Evolutionary conservation across 2,888 invertebrate species (phyloP).

Genomic region (Blera fallax): DNA sequence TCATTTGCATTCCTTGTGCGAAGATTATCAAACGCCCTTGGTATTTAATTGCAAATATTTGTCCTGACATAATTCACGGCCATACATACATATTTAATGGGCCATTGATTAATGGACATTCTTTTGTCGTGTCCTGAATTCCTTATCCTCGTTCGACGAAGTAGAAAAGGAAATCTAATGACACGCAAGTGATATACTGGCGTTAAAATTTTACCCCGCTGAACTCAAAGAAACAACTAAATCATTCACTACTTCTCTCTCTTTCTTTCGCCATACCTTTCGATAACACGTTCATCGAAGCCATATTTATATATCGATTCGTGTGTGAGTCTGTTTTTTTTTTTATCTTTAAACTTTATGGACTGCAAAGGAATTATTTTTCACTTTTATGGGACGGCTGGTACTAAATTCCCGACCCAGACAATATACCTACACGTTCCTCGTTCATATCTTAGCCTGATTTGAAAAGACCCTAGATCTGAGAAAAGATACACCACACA

Average conservation of each 20-base stretch:
- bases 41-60: slow-evolving; percentile 60
- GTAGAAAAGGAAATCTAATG: slow-evolving; percentile 2
- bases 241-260: neutral
- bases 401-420: slow-evolving; percentile 44
- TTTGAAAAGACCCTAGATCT: slow-evolving; percentile 38
- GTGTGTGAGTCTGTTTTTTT: neutral
- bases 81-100: slow-evolving; percentile 53
- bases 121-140: slow-evolving; percentile 34
- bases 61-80: slow-evolving; percentile 48
- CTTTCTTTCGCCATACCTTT: neutral
- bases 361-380: slow-evolving; percentile 45
- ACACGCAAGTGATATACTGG: slow-evolving; percentile 30
- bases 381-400: slow-evolving; percentile 49
- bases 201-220: neutral
- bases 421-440: slow-evolving; percentile 13
- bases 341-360: slow-evolving; percentile 22
- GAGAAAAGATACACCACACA: slow-evolving; percentile 8
- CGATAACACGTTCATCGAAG: slow-evolving; percentile 27
- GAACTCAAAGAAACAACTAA: slow-evolving; percentile 5
- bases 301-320: slow-evolving; percentile 35
- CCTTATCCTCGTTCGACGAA: neutral
- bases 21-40: slow-evolving; percentile 32
- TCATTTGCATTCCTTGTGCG: slow-evolving; percentile 36
- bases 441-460: slow-evolving; percentile 35
- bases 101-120: slow-evolving; percentile 61